These are phyloP conservation scores for Trinorchestia longiramus DNA, from an alignment of 1,140 invertebrate species.

Conservation along the genomic window DNA sequence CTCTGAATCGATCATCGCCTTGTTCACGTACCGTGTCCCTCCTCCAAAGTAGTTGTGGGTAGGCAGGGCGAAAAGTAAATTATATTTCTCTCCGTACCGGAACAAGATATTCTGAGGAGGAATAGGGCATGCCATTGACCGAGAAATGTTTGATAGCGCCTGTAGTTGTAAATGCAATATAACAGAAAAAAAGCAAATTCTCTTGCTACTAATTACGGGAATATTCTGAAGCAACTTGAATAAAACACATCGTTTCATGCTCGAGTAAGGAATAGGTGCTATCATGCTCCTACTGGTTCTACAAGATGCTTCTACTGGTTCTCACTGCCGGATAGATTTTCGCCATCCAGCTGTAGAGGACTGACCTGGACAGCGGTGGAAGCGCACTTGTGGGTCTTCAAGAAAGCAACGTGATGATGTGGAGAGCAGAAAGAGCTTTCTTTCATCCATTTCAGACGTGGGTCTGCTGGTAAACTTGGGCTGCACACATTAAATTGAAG, in stretches of 20 bases:
- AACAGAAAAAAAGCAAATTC: no score
- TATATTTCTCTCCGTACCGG: slow-evolving; percentile 16
- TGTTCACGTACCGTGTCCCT: neutral
- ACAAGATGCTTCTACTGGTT: no score
- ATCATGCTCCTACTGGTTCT: no score
- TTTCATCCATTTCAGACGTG: neutral
- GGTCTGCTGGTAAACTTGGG: neutral
- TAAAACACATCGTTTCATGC: no score
- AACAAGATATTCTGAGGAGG: slow-evolving; percentile 5
- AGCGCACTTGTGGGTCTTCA: slow-evolving; percentile 29
- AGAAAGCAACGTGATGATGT: slow-evolving; percentile 1
- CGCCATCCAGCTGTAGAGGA: neutral
- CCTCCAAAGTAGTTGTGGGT: slow-evolving; percentile 36
- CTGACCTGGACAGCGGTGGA: neutral
- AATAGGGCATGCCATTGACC: neutral
- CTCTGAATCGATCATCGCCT: slow-evolving; percentile 2
- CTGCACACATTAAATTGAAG: neutral
- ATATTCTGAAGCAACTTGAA: no score
- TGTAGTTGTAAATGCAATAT: no score
- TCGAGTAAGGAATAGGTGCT: no score
- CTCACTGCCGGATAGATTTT: no score
- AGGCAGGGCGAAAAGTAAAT: slow-evolving; percentile 14
- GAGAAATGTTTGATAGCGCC: no score
- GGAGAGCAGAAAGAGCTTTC: neutral
- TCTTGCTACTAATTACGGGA: no score